Percentiles rank a stretch among this genome's conserved stretches.
Conservation (phyloP, 2,888 invertebrate species). For the Luffia ferchaultella region DNA sequence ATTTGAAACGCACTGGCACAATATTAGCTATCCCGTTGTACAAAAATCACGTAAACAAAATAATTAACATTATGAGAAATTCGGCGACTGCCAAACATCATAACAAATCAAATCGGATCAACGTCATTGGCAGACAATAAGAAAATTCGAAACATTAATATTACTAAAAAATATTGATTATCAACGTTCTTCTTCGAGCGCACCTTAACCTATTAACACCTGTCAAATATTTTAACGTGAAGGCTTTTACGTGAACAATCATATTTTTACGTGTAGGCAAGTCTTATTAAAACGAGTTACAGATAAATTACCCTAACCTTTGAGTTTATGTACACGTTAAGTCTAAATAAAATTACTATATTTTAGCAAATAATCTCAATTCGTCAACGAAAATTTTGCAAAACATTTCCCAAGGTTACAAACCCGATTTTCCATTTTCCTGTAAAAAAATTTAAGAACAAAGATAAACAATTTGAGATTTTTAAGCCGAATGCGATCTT, state of each 20-base stretch:
- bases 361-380: conserved; percentile 55
- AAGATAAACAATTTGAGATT: conserved; percentile 6
- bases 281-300: neutral
- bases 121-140: too few relatives aligned
- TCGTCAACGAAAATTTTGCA: conserved; percentile 34
- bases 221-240: neutral
- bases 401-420: conserved; percentile 37
- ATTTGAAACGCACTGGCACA: too few relatives aligned
- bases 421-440: conserved; percentile 4
- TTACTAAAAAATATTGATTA: too few relatives aligned
- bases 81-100: too few relatives aligned
- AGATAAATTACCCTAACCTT: conserved; percentile 36
- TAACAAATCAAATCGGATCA: too few relatives aligned
- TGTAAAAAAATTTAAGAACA: neutral
- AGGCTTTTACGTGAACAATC: neutral
- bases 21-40: too few relatives aligned
- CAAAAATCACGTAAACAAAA: too few relatives aligned
- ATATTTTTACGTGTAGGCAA: neutral
- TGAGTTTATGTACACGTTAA: conserved; percentile 31
- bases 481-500: conserved; percentile 14
- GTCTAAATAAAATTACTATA: conserved; percentile 24
- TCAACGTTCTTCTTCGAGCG: too few relatives aligned
- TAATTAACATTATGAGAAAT: too few relatives aligned
- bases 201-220: neutral
- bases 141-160: too few relatives aligned